Base-by-base conservation (phyloP, 1,140 invertebrate genomes). In the Ostrea edulis region DNA sequence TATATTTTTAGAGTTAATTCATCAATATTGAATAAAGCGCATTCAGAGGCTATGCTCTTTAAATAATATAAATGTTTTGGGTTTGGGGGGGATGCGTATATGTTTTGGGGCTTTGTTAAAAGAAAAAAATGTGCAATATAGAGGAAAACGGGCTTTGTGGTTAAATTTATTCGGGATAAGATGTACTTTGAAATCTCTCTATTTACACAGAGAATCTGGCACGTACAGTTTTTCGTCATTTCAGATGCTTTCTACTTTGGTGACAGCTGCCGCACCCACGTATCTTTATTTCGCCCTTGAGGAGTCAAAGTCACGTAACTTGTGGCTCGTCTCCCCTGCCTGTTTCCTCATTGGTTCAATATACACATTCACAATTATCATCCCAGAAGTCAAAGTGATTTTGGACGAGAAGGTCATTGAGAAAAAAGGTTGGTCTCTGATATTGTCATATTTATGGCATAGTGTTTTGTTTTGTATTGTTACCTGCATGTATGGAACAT, bases 311-410 rank as follows among this genome's bases (percentile, higher is more conserved):
- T 52, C 53, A 11, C 17, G 82, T 0, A 83, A 83, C 20, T 35
- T 83, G 12, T 83, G 82, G 82, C 44, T 83, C 1, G 82, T 83
- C 51, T 52, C 51, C 44, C 82, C 82, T 35, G 82, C 82, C 82
- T 52, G 17, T n/a, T 83, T 83, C 44, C 44, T 83, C 0, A 52
- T 83, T 22, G 82, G 82, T 0, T 83, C 82, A 2, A 83, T 83
- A n/a, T 83, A 83, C 52, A 83, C 82, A 44, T 83, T 83, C 4
- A 54, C 51, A 4, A 22, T 83, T 35, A 83, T 83, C 53, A 83
- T 83, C 7, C 82, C 82, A 83, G 82, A 83, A 20, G 82, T 83
- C 53, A 83, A 83, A 8, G 82, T 83, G 17, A 83, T 83, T 22
- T 25, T 83, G 44, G 82, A 83, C 82, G 53, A 83, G 5, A 54